Conservation (phyloP, 2,888 invertebrate species). For the Osmoderma eremita region DNA sequence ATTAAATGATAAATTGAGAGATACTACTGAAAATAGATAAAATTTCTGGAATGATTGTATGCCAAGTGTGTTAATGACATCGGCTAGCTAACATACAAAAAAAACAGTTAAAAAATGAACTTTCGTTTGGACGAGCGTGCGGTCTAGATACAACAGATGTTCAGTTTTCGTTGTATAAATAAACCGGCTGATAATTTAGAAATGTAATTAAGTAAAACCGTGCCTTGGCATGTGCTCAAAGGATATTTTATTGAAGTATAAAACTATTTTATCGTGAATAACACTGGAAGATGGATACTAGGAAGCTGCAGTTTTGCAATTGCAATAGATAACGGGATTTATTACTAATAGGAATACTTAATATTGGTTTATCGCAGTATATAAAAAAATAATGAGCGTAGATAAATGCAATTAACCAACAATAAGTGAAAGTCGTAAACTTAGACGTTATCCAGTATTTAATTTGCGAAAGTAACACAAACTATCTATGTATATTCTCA, state of each 20-base stretch:
- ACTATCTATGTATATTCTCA: too few relatives aligned
- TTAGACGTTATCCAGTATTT: too few relatives aligned
- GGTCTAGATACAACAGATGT: constrained; percentile 27
- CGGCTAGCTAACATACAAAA: constrained; percentile 6
- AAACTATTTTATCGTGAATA: constrained; percentile 18
- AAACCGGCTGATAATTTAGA: constrained; percentile 29
- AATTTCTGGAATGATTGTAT: constrained; percentile 26
- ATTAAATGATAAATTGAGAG: constrained; percentile 27
- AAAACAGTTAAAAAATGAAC: constrained; percentile 15
- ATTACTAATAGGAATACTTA: too few relatives aligned
- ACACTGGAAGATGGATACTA: background rate
- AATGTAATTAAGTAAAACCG: constrained; percentile 23
- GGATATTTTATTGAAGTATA: constrained; percentile 16
- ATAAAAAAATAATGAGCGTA: too few relatives aligned
- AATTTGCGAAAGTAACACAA: too few relatives aligned
- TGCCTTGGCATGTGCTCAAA: constrained; percentile 33
- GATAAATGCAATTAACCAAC: too few relatives aligned
- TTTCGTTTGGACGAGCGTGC: constrained; percentile 11
- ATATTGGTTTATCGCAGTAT: too few relatives aligned
- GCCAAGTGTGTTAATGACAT: constrained; percentile 17
- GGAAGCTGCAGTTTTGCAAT: too few relatives aligned
- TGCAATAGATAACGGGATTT: too few relatives aligned
- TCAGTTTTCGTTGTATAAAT: constrained; percentile 25
- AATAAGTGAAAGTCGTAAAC: too few relatives aligned
- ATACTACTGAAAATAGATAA: constrained; percentile 17